Base-by-base conservation (phyloP, 2,888 invertebrate genomes). In the Augiades crinisus region DNA sequence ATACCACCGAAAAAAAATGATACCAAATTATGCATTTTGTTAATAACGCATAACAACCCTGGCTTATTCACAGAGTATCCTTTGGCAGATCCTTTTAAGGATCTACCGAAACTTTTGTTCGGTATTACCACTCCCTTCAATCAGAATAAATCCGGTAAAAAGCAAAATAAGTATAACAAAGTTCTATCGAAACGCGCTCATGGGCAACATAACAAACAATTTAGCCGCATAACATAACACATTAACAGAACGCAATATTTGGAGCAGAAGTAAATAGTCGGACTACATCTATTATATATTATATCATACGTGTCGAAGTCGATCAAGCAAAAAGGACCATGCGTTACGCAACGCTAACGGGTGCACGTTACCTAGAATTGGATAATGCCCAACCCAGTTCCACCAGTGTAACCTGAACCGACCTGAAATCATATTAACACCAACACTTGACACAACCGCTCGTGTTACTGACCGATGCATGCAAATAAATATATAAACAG, bases 271-370 rank as follows among this genome's bases (percentile, higher is more conserved):
- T 8, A 8, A 8, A 24, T 8, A 24, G n/a, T 5, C 24, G 5
- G 24, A 19, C 5, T 19, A 19, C 5, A 19, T 4, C 19, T 19
- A 19, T 19, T 19, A 19, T 5, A 4, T 27, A 31, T 41, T 41
- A 49, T 41, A 49, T 41, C 24, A 27, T 17, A 27, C 7, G 7
- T 13, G 22, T 43, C 36, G 27, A 27, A 50, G 27, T 50, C 49
- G 43, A 50, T 50, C 41, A 50, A 41, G 49, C 49, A 43, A 36
- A 47, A 36, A 43, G 49, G 49, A 50, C 13, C 41, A 19, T 24
- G 30, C 41, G 24, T 50, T 50, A 50, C 33, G 49, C 41, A 43
- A 50, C 49, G 16, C 22, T 31, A 27, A 13, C 41, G 24, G 40
- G 34, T 34, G 21, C 33, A 33, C 8, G 47, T 40, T 40, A 33